A percentile compares a stretch with the other conserved stretches of the same genome.
Conservation (phyloP, 2,113 vertebrate species). For the Climacteris rufus region DNA sequence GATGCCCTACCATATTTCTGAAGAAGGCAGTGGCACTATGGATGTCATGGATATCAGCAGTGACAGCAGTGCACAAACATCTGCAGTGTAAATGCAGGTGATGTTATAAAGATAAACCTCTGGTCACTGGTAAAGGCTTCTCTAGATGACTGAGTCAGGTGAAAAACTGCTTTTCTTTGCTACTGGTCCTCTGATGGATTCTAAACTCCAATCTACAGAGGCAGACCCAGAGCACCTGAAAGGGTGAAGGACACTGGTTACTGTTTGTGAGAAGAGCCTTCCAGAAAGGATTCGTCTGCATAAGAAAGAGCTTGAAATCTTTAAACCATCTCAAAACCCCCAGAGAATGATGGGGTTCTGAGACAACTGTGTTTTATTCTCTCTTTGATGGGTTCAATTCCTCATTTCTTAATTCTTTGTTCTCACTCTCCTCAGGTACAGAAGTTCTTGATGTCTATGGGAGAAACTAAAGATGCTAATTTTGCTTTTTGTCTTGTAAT, state of each 20-base stretch:
- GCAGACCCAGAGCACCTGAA: not conserved
- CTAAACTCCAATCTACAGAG: not conserved
- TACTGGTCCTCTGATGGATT: not conserved
- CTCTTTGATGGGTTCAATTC: not conserved
- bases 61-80: not conserved
- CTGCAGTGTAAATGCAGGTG: not conserved
- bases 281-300: not conserved
- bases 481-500: not conserved
- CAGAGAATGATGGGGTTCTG: not conserved
- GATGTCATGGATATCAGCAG: not conserved
- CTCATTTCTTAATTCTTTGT: not conserved
- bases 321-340: not conserved
- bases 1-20: fast-evolving
- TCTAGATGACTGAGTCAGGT: not conserved
- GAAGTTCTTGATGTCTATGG: not conserved
- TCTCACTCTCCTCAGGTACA: not conserved
- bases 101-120: not conserved
- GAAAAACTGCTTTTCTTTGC: not conserved
- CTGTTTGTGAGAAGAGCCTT: not conserved
- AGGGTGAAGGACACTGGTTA: not conserved
- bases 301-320: not conserved
- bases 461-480: not conserved
- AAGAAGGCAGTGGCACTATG: fast-evolving
- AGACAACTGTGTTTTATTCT: not conserved
- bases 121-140: not conserved